Evolutionary conservation across 2,113 vertebrate species (phyloP).

Genomic region (Butorides virescens): DNA sequence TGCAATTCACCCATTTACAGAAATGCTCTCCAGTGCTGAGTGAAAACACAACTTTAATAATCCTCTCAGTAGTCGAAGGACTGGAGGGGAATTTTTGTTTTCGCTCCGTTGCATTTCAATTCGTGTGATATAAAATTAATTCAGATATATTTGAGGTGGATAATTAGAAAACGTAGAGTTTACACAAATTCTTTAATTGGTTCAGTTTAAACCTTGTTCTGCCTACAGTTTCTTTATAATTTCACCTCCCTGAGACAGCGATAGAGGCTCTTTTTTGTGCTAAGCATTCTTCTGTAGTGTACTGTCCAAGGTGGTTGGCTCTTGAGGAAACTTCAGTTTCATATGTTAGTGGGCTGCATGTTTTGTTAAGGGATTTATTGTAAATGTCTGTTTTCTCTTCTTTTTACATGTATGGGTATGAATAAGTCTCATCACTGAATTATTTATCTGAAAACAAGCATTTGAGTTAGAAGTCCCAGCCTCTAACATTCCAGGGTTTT

Average conservation of each 20-base stretch:
- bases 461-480: background rate
- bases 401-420: background rate
- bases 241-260: background rate
- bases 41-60: background rate
- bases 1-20: background rate
- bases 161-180: background rate
- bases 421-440: slow-evolving; percentile 11
- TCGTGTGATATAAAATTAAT: background rate
- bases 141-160: background rate
- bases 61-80: background rate
- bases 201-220: background rate
- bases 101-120: background rate
- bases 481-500: background rate
- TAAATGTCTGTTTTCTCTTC: background rate
- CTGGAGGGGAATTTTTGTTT: background rate
- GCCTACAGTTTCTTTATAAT: background rate
- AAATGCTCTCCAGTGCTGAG: background rate
- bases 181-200: background rate
- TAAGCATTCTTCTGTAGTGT: background rate
- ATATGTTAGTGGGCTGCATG: background rate
- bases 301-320: background rate
- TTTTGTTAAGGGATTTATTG: background rate
- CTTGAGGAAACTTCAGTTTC: background rate
- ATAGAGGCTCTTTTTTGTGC: background rate
- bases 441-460: slow-evolving; percentile 3